Evolutionary conservation across 1,140 invertebrate genomes (phyloP), one percentile per base, ranked within the genome.

Genomic region (Drosophila chauvacae): DNA sequence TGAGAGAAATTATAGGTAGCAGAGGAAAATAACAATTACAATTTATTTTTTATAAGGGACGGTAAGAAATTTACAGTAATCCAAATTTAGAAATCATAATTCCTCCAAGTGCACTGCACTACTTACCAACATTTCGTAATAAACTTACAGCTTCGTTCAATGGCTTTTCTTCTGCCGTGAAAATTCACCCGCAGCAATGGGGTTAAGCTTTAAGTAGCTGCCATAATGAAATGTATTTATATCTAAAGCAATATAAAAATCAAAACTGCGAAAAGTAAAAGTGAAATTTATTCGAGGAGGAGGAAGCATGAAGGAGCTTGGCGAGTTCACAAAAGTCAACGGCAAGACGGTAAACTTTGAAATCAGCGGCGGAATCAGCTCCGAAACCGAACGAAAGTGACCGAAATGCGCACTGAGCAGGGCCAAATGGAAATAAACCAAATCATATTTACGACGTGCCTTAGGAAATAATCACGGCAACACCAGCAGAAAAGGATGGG

Each of bases 391-490:
- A 74, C 55, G 76, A 83, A 83, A 83, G 80, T 83, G 64, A 50
- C 76, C 48, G 57, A 47, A 74, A 77, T 65, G 66, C 35, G 20
- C 37, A 62, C 48, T 50, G 55, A 68, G 62, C 51, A 66, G 58
- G 63, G 39, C 80, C 80, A 83, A 83, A 71, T 84, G 81, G 74
- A 84, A 83, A 83, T 84, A 83, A 83, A 83, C 76, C 81, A 84
- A 83, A 83, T 83, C 81, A 80, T 80, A 84, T 84, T 84, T 84
- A 84, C 81, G 71, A 83, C 81, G 81, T 83, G 80, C 81, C 76
- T 76, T 62, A 56, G 64, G 45, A 42, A 81, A 77, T 63, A 56
- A 39, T 56, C 53, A 37, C 14, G 6, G 13, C 16, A 60, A 30
- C 18, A 30, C 33, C 55, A 23, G 55, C 41, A 28, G 28, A 13